Base-by-base conservation (phyloP, 37 sponge, comb jelly and placozoan species). In the Beroe ovata region DNA sequence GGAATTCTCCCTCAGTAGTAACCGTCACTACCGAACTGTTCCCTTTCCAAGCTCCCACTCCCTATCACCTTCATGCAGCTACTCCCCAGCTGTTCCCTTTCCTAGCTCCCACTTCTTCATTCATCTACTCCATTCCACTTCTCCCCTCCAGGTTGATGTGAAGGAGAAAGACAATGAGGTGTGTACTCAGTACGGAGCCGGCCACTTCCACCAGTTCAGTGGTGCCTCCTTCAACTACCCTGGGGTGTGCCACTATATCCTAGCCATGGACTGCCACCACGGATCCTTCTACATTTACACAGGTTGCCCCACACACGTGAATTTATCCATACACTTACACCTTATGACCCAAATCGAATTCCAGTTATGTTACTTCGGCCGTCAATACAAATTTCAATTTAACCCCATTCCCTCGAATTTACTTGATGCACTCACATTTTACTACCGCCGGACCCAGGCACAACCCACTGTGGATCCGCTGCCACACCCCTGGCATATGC, bases 201-300 rank as follows among this genome's bases (percentile, higher is more conserved):
- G 84, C 1, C 84, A 77, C n/a, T 77, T 77, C 84, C 84, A 42
- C 26, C 84, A 77, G 84, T 77, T 77, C 47, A 77, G 84, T 42
- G 84, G 84, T 8, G 84, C 84, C 41, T 32, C 35, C 14, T 77
- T 77, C 84, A 77, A 77, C 84, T 77, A 77, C 54, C 84, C 84
- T 21, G 84, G 84, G 6, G 47, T 77, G 19, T 77, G 84, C 23
- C 84, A 77, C 28, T 77, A 77, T 54, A 36, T 77, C 47, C 84
- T 77, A 28, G 84, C 84, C 22, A 77, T 77, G 84, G 84, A 77
- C 54, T 77, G 84, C 41, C 22, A 40, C 22, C 25, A 23, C 54
- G 84, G 84, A 1, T 77, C 84, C 25, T 77, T 77, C 84, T 77
- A 77, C 84, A 77, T 77, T 29, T 77, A 77, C 54, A 77, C 84